Percentiles rank a stretch among this genome's conserved stretches.
phyloP scores from a whole-genome alignment of 2,113 vertebrate species.

The Synodontis membranacea region DNA sequence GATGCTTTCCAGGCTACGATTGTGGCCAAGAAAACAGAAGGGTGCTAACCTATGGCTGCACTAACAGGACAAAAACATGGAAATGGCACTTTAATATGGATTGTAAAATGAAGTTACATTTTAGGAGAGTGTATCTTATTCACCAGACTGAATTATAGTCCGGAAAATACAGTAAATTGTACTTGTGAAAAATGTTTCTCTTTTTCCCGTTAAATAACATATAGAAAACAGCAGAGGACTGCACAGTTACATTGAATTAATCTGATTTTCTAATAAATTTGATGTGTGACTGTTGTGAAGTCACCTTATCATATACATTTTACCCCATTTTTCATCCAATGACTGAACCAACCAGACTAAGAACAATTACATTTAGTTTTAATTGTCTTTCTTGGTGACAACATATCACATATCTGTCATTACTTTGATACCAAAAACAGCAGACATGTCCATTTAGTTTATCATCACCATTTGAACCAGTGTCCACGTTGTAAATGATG shows the following conservation, averaged over 20 bases:
- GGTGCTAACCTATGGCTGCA: neutral
- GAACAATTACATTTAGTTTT: constrained; percentile 47
- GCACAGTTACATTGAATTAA: neutral
- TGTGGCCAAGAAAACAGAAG: neutral
- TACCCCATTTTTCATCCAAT: constrained; percentile 11
- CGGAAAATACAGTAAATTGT: constrained; percentile 29
- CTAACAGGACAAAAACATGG: neutral
- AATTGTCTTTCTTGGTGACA: neutral
- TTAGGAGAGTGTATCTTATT: neutral
- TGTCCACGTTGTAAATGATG: constrained; percentile 78
- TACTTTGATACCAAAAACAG: constrained; percentile 90
- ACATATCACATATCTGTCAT: constrained; percentile 73
- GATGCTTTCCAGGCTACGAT: neutral
- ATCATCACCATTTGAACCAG: constrained; percentile 85
- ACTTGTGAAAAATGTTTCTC: neutral
- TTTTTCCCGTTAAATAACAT: neutral
- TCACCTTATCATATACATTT: constrained; percentile 13
- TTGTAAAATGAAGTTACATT: neutral
- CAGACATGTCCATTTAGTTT: constrained; percentile 72
- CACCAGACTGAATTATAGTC: constrained; percentile 14
- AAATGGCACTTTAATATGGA: neutral
- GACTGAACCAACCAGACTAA: constrained; percentile 60
- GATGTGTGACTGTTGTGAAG: constrained; percentile 18
- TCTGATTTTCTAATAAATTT: constrained; percentile 4
- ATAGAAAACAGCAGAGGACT: neutral